These are phyloP conservation scores for Macrotus californicus DNA, from an alignment of 2,113 vertebrate species.

Conservation along the genomic window DNA sequence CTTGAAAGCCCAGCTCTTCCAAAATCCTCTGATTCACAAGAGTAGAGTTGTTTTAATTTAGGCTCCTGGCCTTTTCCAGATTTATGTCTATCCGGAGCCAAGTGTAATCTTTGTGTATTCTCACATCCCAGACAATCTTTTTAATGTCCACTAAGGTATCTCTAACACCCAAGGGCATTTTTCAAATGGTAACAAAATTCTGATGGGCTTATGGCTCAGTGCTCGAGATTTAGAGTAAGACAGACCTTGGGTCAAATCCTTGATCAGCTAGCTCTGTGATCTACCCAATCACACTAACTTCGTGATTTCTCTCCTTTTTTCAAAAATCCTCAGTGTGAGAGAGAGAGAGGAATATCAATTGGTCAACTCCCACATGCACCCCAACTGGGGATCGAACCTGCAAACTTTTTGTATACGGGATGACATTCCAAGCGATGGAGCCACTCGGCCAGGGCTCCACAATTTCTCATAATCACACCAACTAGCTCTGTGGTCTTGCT, in stretches of 20 bases:
- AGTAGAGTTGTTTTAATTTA: conserved; percentile 8
- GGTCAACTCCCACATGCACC: too few relatives aligned
- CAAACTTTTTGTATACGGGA: too few relatives aligned
- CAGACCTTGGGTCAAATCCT: background rate
- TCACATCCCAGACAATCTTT: background rate
- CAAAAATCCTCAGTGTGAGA: too few relatives aligned
- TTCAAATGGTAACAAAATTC: background rate
- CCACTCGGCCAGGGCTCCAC: too few relatives aligned
- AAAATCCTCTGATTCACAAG: background rate
- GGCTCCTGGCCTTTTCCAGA: background rate
- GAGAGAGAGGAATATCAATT: too few relatives aligned
- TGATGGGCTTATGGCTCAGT: background rate
- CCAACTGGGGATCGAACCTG: too few relatives aligned
- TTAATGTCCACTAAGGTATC: background rate
- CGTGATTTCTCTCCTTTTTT: background rate
- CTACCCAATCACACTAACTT: background rate
- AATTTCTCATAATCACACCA: background rate
- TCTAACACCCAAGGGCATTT: background rate
- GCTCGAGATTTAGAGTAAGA: background rate
- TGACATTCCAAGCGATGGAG: too few relatives aligned
- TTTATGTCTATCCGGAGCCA: background rate
- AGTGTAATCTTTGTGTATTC: background rate
- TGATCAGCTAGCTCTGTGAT: background rate
- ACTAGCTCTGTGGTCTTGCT: background rate
- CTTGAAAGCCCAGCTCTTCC: background rate